phyloP scores from a whole-genome alignment of 2,888 invertebrate species.

The Digitonthophagus gazella region DNA sequence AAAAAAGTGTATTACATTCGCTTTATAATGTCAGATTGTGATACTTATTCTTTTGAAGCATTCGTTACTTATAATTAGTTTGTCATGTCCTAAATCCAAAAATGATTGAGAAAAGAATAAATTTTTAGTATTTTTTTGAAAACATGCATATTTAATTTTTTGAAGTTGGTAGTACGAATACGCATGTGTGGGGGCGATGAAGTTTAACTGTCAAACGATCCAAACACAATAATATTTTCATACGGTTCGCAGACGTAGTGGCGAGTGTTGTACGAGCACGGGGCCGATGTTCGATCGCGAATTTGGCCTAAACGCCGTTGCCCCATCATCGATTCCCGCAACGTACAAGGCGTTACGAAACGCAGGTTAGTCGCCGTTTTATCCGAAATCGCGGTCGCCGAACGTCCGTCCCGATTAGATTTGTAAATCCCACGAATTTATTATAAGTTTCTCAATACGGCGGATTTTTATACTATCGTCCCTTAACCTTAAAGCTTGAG shows the following conservation, averaged over 20 bases:
- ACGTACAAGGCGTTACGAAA: not conserved
- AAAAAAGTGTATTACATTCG: too few relatives aligned
- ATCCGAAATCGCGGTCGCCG: too few relatives aligned
- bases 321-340: not conserved
- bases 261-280: not conserved
- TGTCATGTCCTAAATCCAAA: not conserved
- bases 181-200: not conserved
- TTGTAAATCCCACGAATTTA: not conserved
- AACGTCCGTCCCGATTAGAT: too few relatives aligned
- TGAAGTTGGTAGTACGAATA: not conserved
- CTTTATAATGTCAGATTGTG: too few relatives aligned
- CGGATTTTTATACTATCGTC: not conserved
- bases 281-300: not conserved
- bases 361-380: not conserved
- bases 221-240: not conserved
- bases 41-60: not conserved
- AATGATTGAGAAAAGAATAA: not conserved
- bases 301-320: not conserved
- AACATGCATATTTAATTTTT: not conserved
- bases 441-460: not conserved
- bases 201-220: not conserved
- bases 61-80: not conserved
- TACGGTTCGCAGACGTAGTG: not conserved
- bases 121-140: not conserved
- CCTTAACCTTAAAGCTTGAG: not conserved